These are phyloP conservation scores for Ostrea denselamellosa DNA, from an alignment of 1,140 invertebrate species.

Conservation along the genomic window DNA sequence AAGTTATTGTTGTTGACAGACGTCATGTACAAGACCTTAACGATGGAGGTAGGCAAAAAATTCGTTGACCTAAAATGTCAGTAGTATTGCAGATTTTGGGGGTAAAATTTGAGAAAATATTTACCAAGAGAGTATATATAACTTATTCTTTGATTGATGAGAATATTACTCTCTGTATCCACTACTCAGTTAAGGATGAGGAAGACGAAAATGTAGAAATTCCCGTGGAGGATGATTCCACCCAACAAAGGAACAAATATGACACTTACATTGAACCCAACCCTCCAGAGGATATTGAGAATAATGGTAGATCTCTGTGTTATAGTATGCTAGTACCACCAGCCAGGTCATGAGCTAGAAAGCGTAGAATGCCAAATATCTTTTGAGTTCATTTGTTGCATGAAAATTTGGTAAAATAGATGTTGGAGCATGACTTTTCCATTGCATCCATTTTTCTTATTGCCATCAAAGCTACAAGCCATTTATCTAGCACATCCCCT, in stretches of 20 bases:
- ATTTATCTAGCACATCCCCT: neutral
- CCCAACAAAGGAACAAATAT: conserved; percentile 22
- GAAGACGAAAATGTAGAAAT: conserved; percentile 43
- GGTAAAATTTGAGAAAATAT: neutral
- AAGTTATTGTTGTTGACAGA: conserved; percentile 62
- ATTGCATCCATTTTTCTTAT: neutral
- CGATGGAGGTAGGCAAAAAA: conserved; percentile 54
- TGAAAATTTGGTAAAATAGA: neutral
- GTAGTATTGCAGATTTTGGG: neutral
- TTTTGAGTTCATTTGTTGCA: neutral
- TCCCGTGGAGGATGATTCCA: conserved; percentile 34
- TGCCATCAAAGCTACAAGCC: neutral
- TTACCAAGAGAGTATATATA: neutral
- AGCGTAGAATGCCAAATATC: conserved; percentile 8
- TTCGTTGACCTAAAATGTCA: neutral
- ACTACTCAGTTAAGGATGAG: conserved; percentile 11
- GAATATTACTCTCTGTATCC: neutral
- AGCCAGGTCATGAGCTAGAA: neutral
- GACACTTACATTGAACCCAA: conserved; percentile 14
- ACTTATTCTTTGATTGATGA: neutral
- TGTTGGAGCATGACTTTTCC: neutral
- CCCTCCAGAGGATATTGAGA: neutral
- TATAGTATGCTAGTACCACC: conserved; percentile 18
- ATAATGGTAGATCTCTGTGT: conserved; percentile 14
- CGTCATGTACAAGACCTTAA: conserved; percentile 45